Percentiles rank a stretch among this genome's conserved stretches.
Conservation (phyloP, 2,888 invertebrate genomes). For the Cryptocephalus primarius region DNA sequence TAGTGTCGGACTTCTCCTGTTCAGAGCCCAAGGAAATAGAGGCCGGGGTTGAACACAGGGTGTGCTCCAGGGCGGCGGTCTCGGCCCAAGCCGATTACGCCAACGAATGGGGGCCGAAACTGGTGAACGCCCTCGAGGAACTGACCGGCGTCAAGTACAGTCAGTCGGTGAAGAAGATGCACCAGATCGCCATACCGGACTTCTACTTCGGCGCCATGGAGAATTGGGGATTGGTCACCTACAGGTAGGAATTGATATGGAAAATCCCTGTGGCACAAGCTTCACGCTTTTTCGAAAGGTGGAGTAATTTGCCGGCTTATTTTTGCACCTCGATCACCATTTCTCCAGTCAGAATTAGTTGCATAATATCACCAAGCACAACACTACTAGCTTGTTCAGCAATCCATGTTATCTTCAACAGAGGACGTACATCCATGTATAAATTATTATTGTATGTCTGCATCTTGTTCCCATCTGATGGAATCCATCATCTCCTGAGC, state of each 20-base stretch:
- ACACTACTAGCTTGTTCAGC: too few species aligned
- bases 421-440: too few species aligned
- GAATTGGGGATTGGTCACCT: conserved; percentile 83
- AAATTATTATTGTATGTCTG: too few species aligned
- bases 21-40: background rate
- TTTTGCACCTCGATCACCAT: too few species aligned
- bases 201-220: conserved; percentile 84
- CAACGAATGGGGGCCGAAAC: conserved; percentile 12
- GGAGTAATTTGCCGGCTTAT: too few species aligned
- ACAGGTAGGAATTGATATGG: conserved; percentile 47
- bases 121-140: conserved; percentile 12
- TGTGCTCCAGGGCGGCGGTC: conserved; percentile 17
- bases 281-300: too few species aligned
- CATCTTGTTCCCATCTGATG: too few species aligned
- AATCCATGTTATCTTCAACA: too few species aligned
- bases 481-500: too few species aligned
- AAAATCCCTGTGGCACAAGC: too few species aligned
- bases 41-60: conserved; percentile 5
- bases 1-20: conserved; percentile 61
- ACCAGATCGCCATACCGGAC: conserved; percentile 77
- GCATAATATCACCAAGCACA: too few species aligned
- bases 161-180: conserved; percentile 52
- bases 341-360: too few species aligned
- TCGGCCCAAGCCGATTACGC: conserved; percentile 10
- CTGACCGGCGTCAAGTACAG: conserved; percentile 20